Conservation (phyloP, 2,797 vertebrate genomes). For the Hoplostethus atlanticus region DNA sequence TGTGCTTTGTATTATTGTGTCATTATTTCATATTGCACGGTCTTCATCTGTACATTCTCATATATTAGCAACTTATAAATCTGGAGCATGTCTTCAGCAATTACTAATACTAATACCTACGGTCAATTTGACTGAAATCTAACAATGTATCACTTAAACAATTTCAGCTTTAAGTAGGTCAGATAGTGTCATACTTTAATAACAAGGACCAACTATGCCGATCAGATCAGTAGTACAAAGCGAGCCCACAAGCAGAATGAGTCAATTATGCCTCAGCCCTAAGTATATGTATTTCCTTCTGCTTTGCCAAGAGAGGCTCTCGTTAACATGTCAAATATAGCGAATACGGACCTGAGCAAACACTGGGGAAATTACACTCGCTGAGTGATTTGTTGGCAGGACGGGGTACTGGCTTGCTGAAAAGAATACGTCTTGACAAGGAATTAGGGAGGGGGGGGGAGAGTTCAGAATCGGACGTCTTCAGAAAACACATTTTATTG, state of each 20-base stretch:
- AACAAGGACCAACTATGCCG: no score
- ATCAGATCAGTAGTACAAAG: neutral
- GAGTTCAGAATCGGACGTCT: slow-evolving; percentile 24
- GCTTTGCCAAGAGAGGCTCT: slow-evolving; percentile 53
- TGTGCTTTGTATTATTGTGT: no score
- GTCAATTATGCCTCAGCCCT: slow-evolving; percentile 24
- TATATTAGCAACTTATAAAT: no score
- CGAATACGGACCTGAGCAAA: slow-evolving; percentile 52
- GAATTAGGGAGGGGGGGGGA: slow-evolving; percentile 6
- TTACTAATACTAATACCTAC: no score
- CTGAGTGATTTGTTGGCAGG: slow-evolving; percentile 44
- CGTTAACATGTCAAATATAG: slow-evolving; percentile 61
- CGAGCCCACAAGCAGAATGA: slow-evolving; percentile 20
- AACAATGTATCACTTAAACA: no score
- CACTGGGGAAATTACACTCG: slow-evolving; percentile 38
- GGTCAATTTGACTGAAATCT: no score
- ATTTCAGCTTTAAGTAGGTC: no score
- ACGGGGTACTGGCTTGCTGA: slow-evolving; percentile 1
- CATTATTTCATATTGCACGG: no score
- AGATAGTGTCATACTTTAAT: no score
- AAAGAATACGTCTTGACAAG: slow-evolving; percentile 28
- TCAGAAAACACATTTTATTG: slow-evolving; percentile 17
- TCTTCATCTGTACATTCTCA: no score
- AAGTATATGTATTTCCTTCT: slow-evolving; percentile 63
- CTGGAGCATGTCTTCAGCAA: no score